These are phyloP conservation scores for Herminia tarsipennalis DNA, from an alignment of 2,888 invertebrate species.

Conservation along the genomic window DNA sequence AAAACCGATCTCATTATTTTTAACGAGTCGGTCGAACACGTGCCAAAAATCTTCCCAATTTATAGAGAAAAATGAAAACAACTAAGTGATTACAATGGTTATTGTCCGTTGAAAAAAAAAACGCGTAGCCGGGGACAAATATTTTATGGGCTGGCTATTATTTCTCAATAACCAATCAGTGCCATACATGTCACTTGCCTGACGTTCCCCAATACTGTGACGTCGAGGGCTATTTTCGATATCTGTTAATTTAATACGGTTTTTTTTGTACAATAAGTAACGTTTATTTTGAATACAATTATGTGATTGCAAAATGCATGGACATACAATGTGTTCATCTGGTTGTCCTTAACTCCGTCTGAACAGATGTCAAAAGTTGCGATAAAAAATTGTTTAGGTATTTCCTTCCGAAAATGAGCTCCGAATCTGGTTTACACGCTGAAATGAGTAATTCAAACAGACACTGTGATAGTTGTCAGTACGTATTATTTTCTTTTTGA, in stretches of 20 bases:
- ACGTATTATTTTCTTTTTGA: no score
- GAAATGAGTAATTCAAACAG: no score
- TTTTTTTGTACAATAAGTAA: not conserved
- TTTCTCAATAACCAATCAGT: constrained; percentile 82
- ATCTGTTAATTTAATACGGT: constrained; percentile 1
- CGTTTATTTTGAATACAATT: no score
- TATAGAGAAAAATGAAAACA: constrained; percentile 62
- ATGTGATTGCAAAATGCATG: no score
- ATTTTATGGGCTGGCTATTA: constrained; percentile 68
- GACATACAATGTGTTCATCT: no score
- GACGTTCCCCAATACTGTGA: constrained; percentile 64
- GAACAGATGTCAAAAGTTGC: no score
- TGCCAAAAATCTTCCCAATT: constrained; percentile 76
- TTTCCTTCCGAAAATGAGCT: no score
- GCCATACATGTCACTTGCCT: constrained; percentile 73
- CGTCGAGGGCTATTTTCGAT: constrained; percentile 10
- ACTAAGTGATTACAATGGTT: constrained; percentile 64
- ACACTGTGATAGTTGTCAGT: no score
- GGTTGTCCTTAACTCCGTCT: no score
- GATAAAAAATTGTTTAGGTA: no score
- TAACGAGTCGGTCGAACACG: constrained; percentile 69
- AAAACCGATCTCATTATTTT: constrained; percentile 78
- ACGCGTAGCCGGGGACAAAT: constrained; percentile 36
- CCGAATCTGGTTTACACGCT: no score
- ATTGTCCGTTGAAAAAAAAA: constrained; percentile 42